phyloP scores from a whole-genome alignment of 2,797 vertebrate genomes.

The Apodemus agrarius region DNA sequence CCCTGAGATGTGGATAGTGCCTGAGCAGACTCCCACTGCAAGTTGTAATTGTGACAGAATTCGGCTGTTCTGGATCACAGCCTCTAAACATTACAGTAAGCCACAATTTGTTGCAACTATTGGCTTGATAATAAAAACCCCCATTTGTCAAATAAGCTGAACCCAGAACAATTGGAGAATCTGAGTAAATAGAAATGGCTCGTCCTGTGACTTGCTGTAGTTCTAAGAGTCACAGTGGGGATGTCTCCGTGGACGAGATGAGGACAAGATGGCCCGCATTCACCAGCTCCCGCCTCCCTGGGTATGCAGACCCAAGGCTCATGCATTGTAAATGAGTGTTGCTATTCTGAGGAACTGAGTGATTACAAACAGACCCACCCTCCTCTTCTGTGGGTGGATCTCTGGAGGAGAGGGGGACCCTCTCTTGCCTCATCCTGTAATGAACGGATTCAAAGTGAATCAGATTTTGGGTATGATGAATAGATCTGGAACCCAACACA shows the following conservation, averaged over 20 bases:
- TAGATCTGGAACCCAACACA: background rate
- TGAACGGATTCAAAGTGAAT: background rate
- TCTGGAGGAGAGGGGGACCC: background rate
- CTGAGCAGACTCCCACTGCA: background rate
- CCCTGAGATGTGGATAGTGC: background rate
- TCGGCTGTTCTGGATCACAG: background rate
- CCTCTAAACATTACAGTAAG: background rate
- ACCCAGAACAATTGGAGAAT: background rate
- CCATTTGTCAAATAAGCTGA: background rate
- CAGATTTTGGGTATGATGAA: background rate
- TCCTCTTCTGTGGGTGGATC: background rate
- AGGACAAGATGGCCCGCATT: background rate
- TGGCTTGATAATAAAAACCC: constrained; percentile 14
- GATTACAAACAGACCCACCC: background rate
- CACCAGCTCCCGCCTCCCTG: background rate
- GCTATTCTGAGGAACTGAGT: background rate
- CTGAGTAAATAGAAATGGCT: background rate
- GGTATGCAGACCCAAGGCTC: rapidly evolving
- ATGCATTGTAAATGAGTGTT: background rate
- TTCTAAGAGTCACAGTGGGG: background rate
- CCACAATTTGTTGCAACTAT: background rate
- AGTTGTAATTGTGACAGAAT: background rate
- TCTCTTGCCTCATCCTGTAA: no score
- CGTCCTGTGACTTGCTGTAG: background rate
- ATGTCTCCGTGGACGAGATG: background rate